Evolutionary conservation across 2,797 vertebrate species (phyloP), one percentile per base, ranked within the genome.

Genomic region (Trematomus bernacchii): DNA sequence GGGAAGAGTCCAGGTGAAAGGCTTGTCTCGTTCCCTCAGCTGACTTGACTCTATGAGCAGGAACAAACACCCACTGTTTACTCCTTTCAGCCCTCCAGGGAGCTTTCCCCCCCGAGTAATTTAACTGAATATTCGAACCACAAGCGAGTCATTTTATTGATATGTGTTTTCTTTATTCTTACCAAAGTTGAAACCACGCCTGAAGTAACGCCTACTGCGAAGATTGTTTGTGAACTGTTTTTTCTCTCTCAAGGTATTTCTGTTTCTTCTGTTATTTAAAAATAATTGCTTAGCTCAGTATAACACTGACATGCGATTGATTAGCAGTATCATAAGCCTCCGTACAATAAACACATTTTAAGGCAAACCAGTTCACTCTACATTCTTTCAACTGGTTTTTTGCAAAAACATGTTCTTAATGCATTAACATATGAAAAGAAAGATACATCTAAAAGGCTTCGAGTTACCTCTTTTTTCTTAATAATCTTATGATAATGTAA

Each of bases 131-230:
- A 77, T 72, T 83, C 44, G 67, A 78, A 78, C 61, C 12, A 42
- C 3, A 16, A 70, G 53, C 87, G 72, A 90, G 78, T 86, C 68
- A 89, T 84, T 76, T 62, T 77, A 84, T 77, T 83, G 77, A 86
- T 68, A 69, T 66, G 7, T 58, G 54, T 73, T 77, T 77, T 80
- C 65, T 80, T 87, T 85, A 15, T 66, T 78, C 62, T 70, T 15
- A 54, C 51, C 52, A 64, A 76, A 77, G 62, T 43, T 72, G 46
- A 71, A 77, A 73, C 73, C 73, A 73, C 70, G 68, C 55, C 43
- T 58, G 63, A 67, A 74, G 27, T 23, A 43, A 46, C 23, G 55
- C 51, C 52, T 40, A 66, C 61, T 61, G 44, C n/a, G 23, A 16
- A 68, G 15, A 55, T 27, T 37, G 16, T 50, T 21, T 23, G 19